Evolutionary conservation across 2,888 invertebrate species (phyloP), one percentile per base, ranked within the genome.

Genomic region (Bimastos eiseni): DNA sequence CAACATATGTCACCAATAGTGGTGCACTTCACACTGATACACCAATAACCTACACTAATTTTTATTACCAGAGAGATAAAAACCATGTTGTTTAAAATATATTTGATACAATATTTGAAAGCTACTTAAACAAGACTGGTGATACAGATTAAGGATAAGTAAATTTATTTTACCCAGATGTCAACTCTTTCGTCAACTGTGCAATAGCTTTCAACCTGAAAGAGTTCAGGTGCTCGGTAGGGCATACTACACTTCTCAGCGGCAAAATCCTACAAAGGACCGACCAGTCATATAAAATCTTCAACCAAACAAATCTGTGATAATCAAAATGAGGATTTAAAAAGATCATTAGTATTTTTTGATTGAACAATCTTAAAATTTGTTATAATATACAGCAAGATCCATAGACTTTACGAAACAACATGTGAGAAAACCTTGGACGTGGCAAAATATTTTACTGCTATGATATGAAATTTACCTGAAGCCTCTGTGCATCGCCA

Each of bases 191-290:
- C 97, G 94, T 97, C 97, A 91, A 98, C 96, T 93, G 96, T 96
- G 93, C 97, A 96, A 93, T 97, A 97, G 91, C 97, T 97, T 95
- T 97, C 97, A 21, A 98, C 97, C 44, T 97, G 97, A 94, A 98
- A 98, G 90, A 98, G 95, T 95, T 98, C 98, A 0, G 98, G 98
- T 0, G 98, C 97, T 93, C 97, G 95, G 94, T 97, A 98, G 6
- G 97, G 97, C 97, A 98, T 98, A 38, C 97, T 97, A 94, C 97
- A 97, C 91, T 97, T 96, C 95, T 98, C 97, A 89, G 97, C 97
- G 1, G 98, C 98, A 90, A 96, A 95, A 94, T 98, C 98, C 95
- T 97, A 96, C 34, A 90, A 36, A 44, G 24, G 49, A 86, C 0
- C 49, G 49, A 86, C 0, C 49, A n/a, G 37, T 4, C 70, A 17